Conservation (phyloP, 2,113 vertebrate genomes). For the Atherinomorus stipes region DNA sequence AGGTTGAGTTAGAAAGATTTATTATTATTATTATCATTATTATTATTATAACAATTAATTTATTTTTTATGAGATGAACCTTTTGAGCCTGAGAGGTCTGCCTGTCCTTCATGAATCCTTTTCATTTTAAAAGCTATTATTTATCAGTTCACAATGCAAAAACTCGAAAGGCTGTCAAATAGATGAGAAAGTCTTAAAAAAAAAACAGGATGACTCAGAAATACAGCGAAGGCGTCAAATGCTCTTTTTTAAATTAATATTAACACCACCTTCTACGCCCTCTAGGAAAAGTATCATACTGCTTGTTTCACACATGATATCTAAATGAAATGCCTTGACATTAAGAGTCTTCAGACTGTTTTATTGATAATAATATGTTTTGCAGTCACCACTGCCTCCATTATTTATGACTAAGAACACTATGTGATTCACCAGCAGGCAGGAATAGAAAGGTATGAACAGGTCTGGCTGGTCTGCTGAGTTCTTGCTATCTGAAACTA, state of each 20-base stretch:
- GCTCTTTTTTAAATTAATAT: neutral
- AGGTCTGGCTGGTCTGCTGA: slow-evolving; percentile 53
- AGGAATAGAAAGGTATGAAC: slow-evolving; percentile 63
- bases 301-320: neutral
- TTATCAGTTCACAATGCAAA: slow-evolving; percentile 5
- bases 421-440: slow-evolving; percentile 50
- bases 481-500: slow-evolving; percentile 13
- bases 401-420: slow-evolving; percentile 56
- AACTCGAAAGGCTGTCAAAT: neutral
- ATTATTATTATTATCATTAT: too few species aligned
- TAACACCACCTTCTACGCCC: neutral
- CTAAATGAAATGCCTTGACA: neutral
- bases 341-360: slow-evolving; percentile 9
- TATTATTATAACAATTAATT: too few species aligned
- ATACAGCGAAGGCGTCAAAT: neutral
- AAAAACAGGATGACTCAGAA: neutral
- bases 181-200: slow-evolving; percentile 13
- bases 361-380: slow-evolving; percentile 38
- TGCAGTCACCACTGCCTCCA: slow-evolving; percentile 47
- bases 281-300: too few species aligned
- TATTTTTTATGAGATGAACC: too few species aligned
- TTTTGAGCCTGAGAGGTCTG: neutral
- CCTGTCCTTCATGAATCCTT: neutral
- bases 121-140: too few species aligned
- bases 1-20: too few species aligned